Base-by-base conservation (phyloP, 2,113 vertebrate species). In the Larimichthys crocea region DNA sequence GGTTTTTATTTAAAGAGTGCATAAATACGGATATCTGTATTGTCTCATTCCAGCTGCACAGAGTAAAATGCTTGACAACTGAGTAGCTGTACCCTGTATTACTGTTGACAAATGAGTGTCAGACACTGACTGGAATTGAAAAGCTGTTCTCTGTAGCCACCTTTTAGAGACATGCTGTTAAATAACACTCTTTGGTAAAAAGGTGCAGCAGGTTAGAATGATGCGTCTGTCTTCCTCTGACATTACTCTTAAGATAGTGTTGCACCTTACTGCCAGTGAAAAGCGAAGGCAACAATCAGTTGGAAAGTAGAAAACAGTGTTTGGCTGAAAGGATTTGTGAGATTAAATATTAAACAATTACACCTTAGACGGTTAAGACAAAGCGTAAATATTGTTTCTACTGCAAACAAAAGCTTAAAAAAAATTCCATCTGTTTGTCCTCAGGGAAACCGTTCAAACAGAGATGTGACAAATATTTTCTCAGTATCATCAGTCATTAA, bases 81-180 rank as follows among this genome's bases (percentile, higher is more conserved):
- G n/a, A 22, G 40, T 7, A 26, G 53, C 53, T 57, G 20, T 17
- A 4, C 8, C 14, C 8, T 42, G 52, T 56, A 19, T 44, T 14
- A 11, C 44, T 14, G 44, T 4, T 12, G 3, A 46, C 3, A 46
- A 46, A 46, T 46, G 44, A 46, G 42, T 12, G 44, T 14, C 44
- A 46, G 44, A 12, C 44, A 46, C 44, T 35, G 11, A 26, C 31
- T 61, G 46, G 52, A 46, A 62, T 44, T 70, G 22, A 52, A 46
- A 70, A 78, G n/a, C 61, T 46, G 35, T 44, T 65, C 3, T 24
- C 20, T 50, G 3, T 4, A 56, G 22, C 56, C 42, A 3, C 42
- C 22, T n/a, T 49, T 52, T 14, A 60, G 16, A 31, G 7, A 10
- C 49, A 48, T 59, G 69, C 42, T 74, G 72, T 76, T 31, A 48